phyloP scores from a whole-genome alignment of 2,113 vertebrate species.

The Petrocephalus zakoni region DNA sequence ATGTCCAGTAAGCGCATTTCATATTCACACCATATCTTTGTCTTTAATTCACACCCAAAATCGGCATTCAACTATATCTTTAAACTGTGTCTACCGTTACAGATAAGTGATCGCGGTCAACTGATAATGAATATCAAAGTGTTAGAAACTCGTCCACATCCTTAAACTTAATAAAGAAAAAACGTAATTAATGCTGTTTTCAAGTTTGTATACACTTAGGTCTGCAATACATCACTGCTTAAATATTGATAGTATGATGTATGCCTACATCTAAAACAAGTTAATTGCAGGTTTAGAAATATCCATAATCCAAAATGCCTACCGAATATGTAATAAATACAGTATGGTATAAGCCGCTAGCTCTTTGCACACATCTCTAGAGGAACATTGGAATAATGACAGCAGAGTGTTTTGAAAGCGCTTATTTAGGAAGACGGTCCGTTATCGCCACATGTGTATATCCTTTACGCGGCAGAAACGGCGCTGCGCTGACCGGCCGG shows the following conservation, averaged over 20 bases:
- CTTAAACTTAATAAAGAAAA: neutral
- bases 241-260: neutral
- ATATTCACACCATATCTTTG: neutral
- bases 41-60: neutral
- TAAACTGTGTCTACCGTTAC: neutral
- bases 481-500: neutral
- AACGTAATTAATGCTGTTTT: neutral
- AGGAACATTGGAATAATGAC: neutral
- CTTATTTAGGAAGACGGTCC: neutral
- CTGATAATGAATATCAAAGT: neutral
- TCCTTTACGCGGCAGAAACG: neutral
- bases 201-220: neutral
- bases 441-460: neutral
- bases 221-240: neutral
- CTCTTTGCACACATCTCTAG: neutral
- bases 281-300: neutral
- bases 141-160: neutral
- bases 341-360: neutral
- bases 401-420: neutral
- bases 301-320: neutral
- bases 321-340: neutral
- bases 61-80: neutral
- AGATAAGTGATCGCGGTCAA: neutral
- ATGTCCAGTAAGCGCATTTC: neutral
- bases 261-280: neutral